These are phyloP conservation scores for Tuberolachnus salignus DNA, from an alignment of 2,888 invertebrate species.

Conservation along the genomic window DNA sequence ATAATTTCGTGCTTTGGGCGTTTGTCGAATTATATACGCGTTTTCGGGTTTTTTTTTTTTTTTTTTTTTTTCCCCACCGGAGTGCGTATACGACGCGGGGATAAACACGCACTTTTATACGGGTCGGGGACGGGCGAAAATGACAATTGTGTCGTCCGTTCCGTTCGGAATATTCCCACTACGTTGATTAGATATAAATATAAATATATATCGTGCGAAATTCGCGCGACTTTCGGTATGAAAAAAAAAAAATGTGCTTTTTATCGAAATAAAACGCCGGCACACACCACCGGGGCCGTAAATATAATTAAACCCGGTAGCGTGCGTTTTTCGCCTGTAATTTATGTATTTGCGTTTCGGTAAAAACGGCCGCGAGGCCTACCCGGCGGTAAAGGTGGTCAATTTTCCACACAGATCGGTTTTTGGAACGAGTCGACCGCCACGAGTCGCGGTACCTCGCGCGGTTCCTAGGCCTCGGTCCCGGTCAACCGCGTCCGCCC, in stretches of 20 bases:
- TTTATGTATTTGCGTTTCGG: too few species aligned
- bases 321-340: too few species aligned
- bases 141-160: background rate
- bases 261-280: slow-evolving; percentile 11
- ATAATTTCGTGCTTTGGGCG: slow-evolving; percentile 39
- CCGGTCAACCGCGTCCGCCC: too few species aligned
- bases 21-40: slow-evolving; percentile 17
- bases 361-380: too few species aligned
- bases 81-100: background rate
- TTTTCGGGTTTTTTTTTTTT: background rate
- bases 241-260: slow-evolving; percentile 17
- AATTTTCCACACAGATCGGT: too few species aligned
- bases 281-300: slow-evolving; percentile 34
- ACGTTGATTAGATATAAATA: background rate
- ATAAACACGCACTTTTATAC: slow-evolving; percentile 14
- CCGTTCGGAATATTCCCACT: too few species aligned
- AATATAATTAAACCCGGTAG: slow-evolving; percentile 23
- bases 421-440: too few species aligned
- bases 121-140: background rate
- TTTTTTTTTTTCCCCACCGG: too few species aligned
- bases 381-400: too few species aligned
- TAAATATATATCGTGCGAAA: background rate
- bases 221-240: background rate
- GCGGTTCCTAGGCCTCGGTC: too few species aligned
- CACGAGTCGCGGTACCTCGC: too few species aligned